These are phyloP conservation scores for Agrochola circellaris DNA, from an alignment of 2,888 invertebrate genomes.

Conservation along the genomic window DNA sequence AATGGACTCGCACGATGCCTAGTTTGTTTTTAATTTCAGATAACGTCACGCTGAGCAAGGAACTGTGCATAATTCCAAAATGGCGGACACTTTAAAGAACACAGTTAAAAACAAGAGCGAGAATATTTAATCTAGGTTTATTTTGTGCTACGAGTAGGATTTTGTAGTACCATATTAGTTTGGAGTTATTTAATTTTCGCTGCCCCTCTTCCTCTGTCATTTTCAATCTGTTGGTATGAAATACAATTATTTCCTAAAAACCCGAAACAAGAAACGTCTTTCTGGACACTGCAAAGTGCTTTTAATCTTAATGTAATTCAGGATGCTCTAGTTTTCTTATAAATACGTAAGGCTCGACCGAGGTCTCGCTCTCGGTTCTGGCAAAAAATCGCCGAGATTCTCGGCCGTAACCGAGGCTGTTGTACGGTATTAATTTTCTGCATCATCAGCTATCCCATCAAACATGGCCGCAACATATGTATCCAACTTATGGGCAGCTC, in stretches of 20 bases:
- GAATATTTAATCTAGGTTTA: neutral
- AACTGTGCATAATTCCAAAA: constrained; percentile 57
- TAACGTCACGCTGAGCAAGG: constrained; percentile 60
- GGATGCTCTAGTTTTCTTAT: neutral
- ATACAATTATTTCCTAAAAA: constrained; percentile 5
- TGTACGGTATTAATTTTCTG: too few species aligned
- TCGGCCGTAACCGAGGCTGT: too few species aligned
- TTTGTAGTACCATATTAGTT: constrained; percentile 3
- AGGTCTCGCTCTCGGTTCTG: too few species aligned
- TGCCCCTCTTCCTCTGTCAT: neutral
- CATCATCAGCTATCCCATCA: too few species aligned
- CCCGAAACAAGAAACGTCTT: neutral
- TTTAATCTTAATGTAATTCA: neutral
- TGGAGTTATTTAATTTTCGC: neutral
- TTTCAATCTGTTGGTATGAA: constrained; percentile 1
- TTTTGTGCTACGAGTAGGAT: constrained; percentile 1
- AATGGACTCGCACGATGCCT: constrained; percentile 49
- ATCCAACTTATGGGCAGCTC: too few species aligned
- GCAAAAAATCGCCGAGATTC: too few species aligned
- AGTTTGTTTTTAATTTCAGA: constrained; percentile 66
- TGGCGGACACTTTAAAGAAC: constrained; percentile 45
- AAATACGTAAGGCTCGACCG: neutral
- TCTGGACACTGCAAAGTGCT: neutral
- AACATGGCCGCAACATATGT: too few species aligned
- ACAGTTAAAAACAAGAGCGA: constrained; percentile 19